A percentile compares a stretch with the other conserved stretches of the same genome.
phyloP scores from a whole-genome alignment of 2,888 invertebrate genomes.

The Arctia plantaginis region DNA sequence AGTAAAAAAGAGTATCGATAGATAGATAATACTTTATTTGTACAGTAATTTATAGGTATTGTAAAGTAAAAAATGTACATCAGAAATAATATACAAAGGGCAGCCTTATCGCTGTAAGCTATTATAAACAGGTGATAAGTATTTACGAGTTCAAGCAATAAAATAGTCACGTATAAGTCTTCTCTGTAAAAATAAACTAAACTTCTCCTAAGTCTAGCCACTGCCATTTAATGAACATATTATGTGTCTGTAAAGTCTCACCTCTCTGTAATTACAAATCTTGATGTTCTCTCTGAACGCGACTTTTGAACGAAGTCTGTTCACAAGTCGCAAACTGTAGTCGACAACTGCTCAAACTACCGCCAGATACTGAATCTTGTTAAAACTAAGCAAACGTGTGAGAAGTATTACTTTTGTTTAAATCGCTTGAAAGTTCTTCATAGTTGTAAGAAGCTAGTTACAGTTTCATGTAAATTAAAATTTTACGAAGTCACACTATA shows the following conservation, averaged over 20 bases:
- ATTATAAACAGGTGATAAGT: too few relatives aligned
- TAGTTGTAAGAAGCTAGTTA: too few relatives aligned
- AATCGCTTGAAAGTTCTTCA: slow-evolving; percentile 3
- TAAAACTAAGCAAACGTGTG: slow-evolving; percentile 24
- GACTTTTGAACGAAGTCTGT: not conserved
- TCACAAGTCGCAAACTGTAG: slow-evolving; percentile 31
- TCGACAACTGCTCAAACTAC: slow-evolving; percentile 31
- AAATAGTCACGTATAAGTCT: too few relatives aligned
- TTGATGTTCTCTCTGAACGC: not conserved
- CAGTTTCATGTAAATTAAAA: not conserved
- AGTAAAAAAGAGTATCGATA: too few relatives aligned
- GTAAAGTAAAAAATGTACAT: too few relatives aligned
- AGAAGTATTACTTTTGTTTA: slow-evolving; percentile 22
- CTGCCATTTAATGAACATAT: not conserved
- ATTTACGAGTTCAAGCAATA: too few relatives aligned
- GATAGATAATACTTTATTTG: too few relatives aligned
- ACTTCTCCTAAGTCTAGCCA: not conserved
- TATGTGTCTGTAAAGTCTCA: not conserved
- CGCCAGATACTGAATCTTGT: slow-evolving; percentile 35
- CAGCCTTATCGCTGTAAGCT: too few relatives aligned
- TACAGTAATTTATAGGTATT: too few relatives aligned
- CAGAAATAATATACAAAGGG: too few relatives aligned
- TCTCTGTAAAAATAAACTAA: not conserved
- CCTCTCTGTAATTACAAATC: not conserved
- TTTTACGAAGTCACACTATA: not conserved